A percentile compares a stretch with the other conserved stretches of the same genome.
phyloP scores from a whole-genome alignment of 2,113 vertebrate species.

The Tamias sibiricus region DNA sequence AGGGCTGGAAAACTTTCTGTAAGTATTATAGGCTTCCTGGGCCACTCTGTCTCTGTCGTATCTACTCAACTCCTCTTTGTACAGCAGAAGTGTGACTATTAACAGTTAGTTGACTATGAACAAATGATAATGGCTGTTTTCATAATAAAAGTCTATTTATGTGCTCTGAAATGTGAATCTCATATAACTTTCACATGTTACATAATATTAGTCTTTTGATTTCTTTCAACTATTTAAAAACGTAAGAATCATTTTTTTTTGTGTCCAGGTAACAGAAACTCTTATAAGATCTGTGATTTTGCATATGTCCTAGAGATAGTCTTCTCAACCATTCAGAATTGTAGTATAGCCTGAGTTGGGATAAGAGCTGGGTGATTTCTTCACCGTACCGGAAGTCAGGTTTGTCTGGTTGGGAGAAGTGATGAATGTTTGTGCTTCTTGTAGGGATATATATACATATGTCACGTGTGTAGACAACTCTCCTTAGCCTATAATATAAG shows the following conservation, averaged over 20 bases:
- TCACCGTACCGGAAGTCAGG: background rate
- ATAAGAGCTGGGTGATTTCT: background rate
- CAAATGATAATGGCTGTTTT: background rate
- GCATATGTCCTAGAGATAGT: background rate
- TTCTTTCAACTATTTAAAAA: background rate
- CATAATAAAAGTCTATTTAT: slow-evolving; percentile 36
- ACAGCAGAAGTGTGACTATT: background rate
- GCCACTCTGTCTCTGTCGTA: background rate
- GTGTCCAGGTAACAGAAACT: background rate
- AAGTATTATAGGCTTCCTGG: background rate
- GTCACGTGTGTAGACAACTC: background rate
- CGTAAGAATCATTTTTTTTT: background rate
- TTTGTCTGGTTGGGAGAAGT: background rate
- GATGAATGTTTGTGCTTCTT: background rate
- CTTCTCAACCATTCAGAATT: background rate
- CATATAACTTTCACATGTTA: background rate
- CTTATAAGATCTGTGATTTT: background rate
- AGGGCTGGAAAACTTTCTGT: background rate
- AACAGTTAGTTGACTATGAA: background rate
- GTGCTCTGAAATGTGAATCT: background rate
- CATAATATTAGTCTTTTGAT: background rate
- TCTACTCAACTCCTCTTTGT: background rate
- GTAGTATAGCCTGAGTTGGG: background rate
- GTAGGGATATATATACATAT: background rate
- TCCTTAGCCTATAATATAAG: background rate